These are phyloP conservation scores for Andrena minutula DNA, from an alignment of 2,888 invertebrate genomes.

Conservation along the genomic window DNA sequence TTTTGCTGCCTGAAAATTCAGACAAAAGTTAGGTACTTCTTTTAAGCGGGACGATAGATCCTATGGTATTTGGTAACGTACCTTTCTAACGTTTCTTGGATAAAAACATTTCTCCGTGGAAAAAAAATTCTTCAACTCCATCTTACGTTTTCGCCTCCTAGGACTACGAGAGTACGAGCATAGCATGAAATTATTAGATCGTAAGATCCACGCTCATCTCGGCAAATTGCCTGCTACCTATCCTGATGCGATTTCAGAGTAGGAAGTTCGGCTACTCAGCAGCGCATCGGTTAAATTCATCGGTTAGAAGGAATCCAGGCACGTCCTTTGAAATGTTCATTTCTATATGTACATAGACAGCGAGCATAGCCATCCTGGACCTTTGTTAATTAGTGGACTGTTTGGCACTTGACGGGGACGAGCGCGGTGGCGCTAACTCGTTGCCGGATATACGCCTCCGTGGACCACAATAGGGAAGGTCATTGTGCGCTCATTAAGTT, in stretches of 20 bases:
- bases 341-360: constrained; percentile 28
- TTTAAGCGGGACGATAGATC: no score
- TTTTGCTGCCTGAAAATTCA: no score
- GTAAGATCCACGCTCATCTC: not conserved
- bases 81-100: no score
- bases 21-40: no score
- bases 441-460: constrained; percentile 68
- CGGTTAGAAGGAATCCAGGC: constrained; percentile 6
- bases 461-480: constrained; percentile 62
- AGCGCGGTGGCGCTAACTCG: constrained; percentile 67
- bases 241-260: constrained; percentile 69
- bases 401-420: constrained; percentile 63
- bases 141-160: no score
- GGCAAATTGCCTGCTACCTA: not conserved
- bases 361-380: constrained; percentile 55
- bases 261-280: constrained; percentile 70
- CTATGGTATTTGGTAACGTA: no score
- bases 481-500: constrained; percentile 71
- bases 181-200: no score
- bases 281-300: constrained; percentile 10
- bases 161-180: no score
- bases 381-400: constrained; percentile 75
- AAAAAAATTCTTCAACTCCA: no score
- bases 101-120: no score
- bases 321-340: constrained; percentile 41